Percentiles rank a stretch among this genome's conserved stretches.
Conservation (phyloP, 2,888 invertebrate genomes). For the Bembecia ichneumoniformis region DNA sequence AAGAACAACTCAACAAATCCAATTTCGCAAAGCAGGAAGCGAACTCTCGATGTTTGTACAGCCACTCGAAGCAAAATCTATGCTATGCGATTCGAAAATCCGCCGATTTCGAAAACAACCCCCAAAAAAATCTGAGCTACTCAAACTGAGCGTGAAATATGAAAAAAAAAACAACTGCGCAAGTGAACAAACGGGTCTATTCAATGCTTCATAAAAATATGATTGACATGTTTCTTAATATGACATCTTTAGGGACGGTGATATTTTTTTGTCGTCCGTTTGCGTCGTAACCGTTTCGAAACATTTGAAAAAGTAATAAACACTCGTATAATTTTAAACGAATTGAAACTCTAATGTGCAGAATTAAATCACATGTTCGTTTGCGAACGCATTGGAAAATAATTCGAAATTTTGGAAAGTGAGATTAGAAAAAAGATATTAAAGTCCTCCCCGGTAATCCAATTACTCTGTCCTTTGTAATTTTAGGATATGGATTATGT, state of each 20-base stretch:
- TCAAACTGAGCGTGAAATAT: constrained; percentile 66
- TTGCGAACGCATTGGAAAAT: not conserved
- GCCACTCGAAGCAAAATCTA: constrained; percentile 32
- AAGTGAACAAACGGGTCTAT: constrained; percentile 59
- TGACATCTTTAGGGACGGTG: constrained; percentile 69
- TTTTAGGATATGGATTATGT: constrained; percentile 68
- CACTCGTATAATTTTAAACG: not conserved
- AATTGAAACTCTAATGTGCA: not conserved
- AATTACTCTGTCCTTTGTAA: constrained; percentile 67
- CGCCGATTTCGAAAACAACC: constrained; percentile 32
- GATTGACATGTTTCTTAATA: constrained; percentile 73
- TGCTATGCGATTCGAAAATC: constrained; percentile 26
- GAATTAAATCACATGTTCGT: constrained; percentile 4
- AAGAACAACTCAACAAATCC: too few relatives aligned
- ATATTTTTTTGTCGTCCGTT: constrained; percentile 68
- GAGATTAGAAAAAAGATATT: constrained; percentile 60
- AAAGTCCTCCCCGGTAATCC: constrained; percentile 65
- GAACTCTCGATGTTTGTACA: constrained; percentile 37
- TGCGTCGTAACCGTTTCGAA: constrained; percentile 6
- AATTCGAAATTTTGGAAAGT: constrained; percentile 23
- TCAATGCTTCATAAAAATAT: constrained; percentile 69
- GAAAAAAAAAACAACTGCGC: constrained; percentile 50
- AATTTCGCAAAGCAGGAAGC: constrained; percentile 40
- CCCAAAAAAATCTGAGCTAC: constrained; percentile 35
- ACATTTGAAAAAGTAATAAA: not conserved